These are phyloP conservation scores for Stenchaetothrips biformis DNA, from an alignment of 2,888 invertebrate genomes.

Conservation along the genomic window DNA sequence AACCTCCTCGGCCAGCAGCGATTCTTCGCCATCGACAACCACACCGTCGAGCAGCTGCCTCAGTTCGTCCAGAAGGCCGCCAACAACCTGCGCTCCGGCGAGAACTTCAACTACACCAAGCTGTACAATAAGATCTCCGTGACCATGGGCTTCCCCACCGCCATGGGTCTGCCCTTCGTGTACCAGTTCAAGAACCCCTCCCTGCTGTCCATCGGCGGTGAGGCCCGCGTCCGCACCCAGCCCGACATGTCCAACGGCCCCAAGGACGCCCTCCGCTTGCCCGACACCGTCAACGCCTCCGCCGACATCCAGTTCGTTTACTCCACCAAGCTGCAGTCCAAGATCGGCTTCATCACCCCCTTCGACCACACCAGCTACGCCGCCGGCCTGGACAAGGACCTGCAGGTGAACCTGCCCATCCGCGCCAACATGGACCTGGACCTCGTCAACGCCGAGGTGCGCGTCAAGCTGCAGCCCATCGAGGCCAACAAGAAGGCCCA, in stretches of 20 bases:
- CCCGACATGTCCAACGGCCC: slow-evolving; percentile 42
- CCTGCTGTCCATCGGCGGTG: slow-evolving; percentile 52
- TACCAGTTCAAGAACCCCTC: slow-evolving; percentile 57
- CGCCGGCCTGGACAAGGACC: slow-evolving; percentile 57
- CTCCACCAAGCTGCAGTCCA: slow-evolving; percentile 56
- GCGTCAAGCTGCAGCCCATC: slow-evolving; percentile 50
- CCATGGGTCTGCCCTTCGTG: slow-evolving; percentile 62
- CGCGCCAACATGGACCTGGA: slow-evolving; percentile 49
- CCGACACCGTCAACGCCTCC: slow-evolving; percentile 46
- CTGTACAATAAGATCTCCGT: slow-evolving; percentile 56
- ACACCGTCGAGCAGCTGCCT: slow-evolving; percentile 50
- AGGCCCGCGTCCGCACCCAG: slow-evolving; percentile 48
- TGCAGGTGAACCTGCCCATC: slow-evolving; percentile 56
- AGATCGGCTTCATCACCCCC: slow-evolving; percentile 61
- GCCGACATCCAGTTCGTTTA: slow-evolving; percentile 51
- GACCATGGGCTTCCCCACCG: slow-evolving; percentile 61
- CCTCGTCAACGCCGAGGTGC: slow-evolving; percentile 48
- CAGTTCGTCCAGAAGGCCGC: slow-evolving; percentile 44
- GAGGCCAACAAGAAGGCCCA: slow-evolving; percentile 51
- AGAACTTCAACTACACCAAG: slow-evolving; percentile 54
- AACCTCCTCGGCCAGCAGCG: slow-evolving; percentile 46
- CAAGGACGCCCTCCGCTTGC: slow-evolving; percentile 37
- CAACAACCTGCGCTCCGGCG: slow-evolving; percentile 48
- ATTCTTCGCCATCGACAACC: slow-evolving; percentile 52
- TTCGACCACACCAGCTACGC: slow-evolving; percentile 54